Evolutionary conservation across 2,888 invertebrate genomes (phyloP).

Genomic region (Andrena praecox): DNA sequence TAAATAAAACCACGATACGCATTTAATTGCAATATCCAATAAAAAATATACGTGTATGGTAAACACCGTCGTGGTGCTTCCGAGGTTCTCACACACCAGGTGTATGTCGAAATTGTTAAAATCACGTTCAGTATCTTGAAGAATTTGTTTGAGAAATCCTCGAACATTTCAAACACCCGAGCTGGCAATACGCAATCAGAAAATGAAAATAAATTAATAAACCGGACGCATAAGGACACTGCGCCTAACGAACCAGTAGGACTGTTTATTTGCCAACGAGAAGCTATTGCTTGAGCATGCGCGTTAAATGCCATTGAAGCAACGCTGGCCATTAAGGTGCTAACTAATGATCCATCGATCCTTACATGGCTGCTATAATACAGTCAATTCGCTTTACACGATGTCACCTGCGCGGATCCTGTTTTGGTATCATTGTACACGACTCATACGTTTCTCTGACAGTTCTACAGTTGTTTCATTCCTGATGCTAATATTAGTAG

Average conservation of each 20-base stretch:
- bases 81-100: too few relatives aligned
- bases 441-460: background rate
- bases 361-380: background rate
- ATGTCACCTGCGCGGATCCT: slow-evolving; percentile 13
- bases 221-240: background rate
- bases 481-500: background rate
- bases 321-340: slow-evolving; percentile 10
- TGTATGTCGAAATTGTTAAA: too few relatives aligned
- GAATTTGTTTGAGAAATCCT: too few relatives aligned
- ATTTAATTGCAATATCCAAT: too few relatives aligned
- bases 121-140: too few relatives aligned
- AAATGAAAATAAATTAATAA: slow-evolving; percentile 17
- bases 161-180: background rate
- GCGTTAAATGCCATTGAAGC: slow-evolving; percentile 21
- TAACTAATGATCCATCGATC: slow-evolving; percentile 25
- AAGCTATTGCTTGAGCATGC: background rate
- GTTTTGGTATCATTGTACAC: slow-evolving; percentile 18
- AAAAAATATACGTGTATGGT: too few relatives aligned
- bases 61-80: too few relatives aligned
- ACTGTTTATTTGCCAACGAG: slow-evolving; percentile 1
- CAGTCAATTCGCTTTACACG: slow-evolving; percentile 9
- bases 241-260: background rate
- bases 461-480: background rate
- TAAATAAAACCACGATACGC: too few relatives aligned
- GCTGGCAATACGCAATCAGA: background rate